phyloP scores from a whole-genome alignment of 2,888 invertebrate species.

The Rhagium mordax region DNA sequence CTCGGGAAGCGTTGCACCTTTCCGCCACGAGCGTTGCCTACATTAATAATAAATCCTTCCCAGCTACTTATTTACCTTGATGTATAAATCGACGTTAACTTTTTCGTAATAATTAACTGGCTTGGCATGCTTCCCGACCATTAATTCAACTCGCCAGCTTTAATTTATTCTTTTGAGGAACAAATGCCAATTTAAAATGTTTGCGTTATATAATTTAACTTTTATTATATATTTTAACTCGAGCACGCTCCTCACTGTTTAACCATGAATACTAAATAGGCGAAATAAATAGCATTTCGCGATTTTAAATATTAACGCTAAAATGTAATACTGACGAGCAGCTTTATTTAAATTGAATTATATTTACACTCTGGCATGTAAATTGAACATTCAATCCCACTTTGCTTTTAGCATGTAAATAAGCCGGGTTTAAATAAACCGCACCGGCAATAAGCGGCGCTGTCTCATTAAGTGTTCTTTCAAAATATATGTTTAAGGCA shows the following conservation, averaged over 20 bases:
- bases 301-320: constrained; percentile 28
- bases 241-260: constrained; percentile 5
- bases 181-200: neutral
- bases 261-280: constrained; percentile 14
- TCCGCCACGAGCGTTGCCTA: too few relatives aligned
- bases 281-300: constrained; percentile 26
- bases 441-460: constrained; percentile 4
- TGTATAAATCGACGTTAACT: too few relatives aligned
- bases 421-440: constrained; percentile 27
- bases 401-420: constrained; percentile 28
- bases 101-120: too few relatives aligned
- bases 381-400: constrained; percentile 29
- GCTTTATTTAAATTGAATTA: constrained; percentile 34
- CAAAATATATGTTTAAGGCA: constrained; percentile 7
- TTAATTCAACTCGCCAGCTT: neutral
- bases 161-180: neutral
- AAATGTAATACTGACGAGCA: neutral
- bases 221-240: constrained; percentile 3
- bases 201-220: neutral
- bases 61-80: too few relatives aligned
- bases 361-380: constrained; percentile 36
- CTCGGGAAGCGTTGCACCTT: too few relatives aligned
- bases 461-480: constrained; percentile 21
- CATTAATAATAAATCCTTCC: too few relatives aligned
- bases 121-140: neutral